These are phyloP conservation scores for Marisa cornuarietis DNA, from an alignment of 1,140 invertebrate genomes.

Conservation along the genomic window DNA sequence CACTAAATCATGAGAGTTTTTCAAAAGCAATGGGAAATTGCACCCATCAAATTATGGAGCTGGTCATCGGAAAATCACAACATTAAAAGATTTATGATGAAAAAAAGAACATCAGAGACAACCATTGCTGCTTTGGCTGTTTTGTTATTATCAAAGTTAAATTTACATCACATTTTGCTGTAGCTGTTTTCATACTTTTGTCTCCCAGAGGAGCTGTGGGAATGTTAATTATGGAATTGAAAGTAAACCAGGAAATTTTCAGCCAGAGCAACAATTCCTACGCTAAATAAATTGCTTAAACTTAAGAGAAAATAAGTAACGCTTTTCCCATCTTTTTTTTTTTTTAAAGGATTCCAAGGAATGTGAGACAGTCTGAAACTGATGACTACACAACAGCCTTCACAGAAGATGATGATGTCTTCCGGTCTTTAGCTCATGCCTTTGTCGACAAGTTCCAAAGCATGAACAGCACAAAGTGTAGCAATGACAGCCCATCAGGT, in stretches of 20 bases:
- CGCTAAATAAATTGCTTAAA: background rate
- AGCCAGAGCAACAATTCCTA: background rate
- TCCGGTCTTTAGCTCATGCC: slow-evolving; percentile 58
- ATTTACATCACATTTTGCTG: too few relatives aligned
- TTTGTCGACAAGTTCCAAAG: slow-evolving; percentile 66
- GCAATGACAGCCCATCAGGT: slow-evolving; percentile 61
- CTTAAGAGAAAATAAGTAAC: background rate
- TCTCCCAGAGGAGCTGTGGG: too few relatives aligned
- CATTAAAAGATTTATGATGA: too few relatives aligned
- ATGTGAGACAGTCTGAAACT: slow-evolving; percentile 9
- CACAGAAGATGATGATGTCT: slow-evolving; percentile 59
- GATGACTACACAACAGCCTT: slow-evolving; percentile 11
- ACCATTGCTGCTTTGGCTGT: too few relatives aligned
- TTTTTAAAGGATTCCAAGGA: slow-evolving; percentile 36
- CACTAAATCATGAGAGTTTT: too few relatives aligned
- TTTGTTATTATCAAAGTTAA: too few relatives aligned
- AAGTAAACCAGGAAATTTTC: background rate
- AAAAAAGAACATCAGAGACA: too few relatives aligned
- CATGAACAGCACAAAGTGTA: slow-evolving; percentile 47
- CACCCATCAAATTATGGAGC: too few relatives aligned
- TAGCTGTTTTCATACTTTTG: too few relatives aligned
- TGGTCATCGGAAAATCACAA: too few relatives aligned
- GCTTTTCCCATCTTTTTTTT: background rate
- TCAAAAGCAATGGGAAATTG: too few relatives aligned
- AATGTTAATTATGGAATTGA: too few relatives aligned